These are phyloP conservation scores for Arizona elegans DNA, from an alignment of 2,113 vertebrate species.

Conservation along the genomic window DNA sequence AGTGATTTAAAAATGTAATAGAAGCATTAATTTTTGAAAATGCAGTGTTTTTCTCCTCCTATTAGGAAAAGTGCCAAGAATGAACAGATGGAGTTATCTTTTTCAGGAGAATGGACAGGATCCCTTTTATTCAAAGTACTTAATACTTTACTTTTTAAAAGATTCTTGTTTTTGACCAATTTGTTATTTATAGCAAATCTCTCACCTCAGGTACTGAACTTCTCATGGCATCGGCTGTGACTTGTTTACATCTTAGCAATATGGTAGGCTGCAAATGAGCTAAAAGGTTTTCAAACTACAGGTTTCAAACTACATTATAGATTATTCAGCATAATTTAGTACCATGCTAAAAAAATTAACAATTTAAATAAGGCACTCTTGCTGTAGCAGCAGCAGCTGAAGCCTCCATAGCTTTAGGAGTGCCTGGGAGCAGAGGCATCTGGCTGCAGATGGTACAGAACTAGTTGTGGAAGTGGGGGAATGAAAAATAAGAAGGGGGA, in stretches of 20 bases:
- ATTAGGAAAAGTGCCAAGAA: background rate
- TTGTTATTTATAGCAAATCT: background rate
- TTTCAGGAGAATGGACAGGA: slow-evolving; percentile 6
- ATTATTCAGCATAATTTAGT: slow-evolving; percentile 23
- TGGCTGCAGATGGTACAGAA: slow-evolving; percentile 31
- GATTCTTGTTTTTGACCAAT: background rate
- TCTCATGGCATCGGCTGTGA: background rate
- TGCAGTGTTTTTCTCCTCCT: background rate
- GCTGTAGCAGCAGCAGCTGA: slow-evolving; percentile 27
- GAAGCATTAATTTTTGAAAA: slow-evolving; percentile 15
- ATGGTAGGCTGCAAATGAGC: background rate
- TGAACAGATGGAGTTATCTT: slow-evolving; percentile 13
- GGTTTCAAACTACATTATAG: slow-evolving; percentile 11
- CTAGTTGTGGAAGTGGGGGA: slow-evolving; percentile 1
- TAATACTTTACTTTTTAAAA: slow-evolving; percentile 1
- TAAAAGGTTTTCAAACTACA: slow-evolving; percentile 8
- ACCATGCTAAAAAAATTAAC: slow-evolving; percentile 31
- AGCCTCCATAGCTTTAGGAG: slow-evolving; percentile 22
- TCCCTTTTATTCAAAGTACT: background rate
- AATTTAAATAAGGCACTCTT: slow-evolving; percentile 29
- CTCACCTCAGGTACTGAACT: background rate
- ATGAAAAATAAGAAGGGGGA: background rate
- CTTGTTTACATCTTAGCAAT: background rate
- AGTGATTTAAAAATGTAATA: background rate
- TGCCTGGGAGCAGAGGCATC: slow-evolving; percentile 34